Evolutionary conservation across 2,113 vertebrate species (phyloP).

Genomic region (Odontophorus gujanensis): DNA sequence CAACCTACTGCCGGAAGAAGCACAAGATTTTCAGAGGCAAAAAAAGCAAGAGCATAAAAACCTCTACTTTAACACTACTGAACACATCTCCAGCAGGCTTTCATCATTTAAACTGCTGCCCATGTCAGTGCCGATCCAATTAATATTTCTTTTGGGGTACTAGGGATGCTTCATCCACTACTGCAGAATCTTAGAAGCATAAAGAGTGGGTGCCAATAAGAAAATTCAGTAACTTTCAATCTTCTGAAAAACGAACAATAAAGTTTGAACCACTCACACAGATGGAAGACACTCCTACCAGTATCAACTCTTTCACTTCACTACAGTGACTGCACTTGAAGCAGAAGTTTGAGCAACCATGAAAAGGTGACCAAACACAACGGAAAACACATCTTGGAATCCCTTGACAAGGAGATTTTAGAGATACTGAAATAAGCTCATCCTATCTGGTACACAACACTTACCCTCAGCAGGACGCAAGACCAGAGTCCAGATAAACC

Average conservation of each 20-base stretch:
- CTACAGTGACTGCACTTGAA: not conserved
- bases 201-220: not conserved
- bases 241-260: not conserved
- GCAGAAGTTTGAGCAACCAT: not conserved
- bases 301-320: not conserved
- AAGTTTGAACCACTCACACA: not conserved
- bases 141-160: not conserved
- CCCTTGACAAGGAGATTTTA: accelerated
- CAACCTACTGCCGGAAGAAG: not conserved
- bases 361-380: not conserved
- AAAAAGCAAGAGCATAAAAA: not conserved
- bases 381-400: not conserved
- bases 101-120: not conserved
- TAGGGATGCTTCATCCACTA: not conserved
- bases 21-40: not conserved
- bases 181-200: not conserved
- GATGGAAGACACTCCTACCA: not conserved
- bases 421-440: not conserved
- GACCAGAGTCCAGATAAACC: not conserved
- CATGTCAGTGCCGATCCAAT: not conserved
- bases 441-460: not conserved
- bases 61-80: not conserved
- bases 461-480: not conserved
- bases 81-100: not conserved
- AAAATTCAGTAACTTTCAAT: not conserved